Conservation (phyloP, 2,888 invertebrate species). For the Neoitamus cyanurus region DNA sequence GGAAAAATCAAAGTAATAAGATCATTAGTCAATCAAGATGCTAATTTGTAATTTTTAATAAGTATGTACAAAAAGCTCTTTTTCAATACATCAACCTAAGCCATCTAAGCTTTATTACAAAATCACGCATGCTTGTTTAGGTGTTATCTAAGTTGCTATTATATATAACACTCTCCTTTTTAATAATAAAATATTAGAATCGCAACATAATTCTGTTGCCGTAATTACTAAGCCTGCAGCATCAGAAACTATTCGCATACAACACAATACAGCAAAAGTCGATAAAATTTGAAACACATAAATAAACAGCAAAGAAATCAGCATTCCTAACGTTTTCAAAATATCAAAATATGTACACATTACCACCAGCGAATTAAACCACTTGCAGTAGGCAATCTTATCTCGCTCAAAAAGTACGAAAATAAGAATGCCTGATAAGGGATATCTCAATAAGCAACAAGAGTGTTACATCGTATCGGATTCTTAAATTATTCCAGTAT, state of each 20-base stretch:
- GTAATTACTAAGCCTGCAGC: no score
- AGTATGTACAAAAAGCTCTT: no score
- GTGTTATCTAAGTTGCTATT: no score
- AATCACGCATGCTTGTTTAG: no score
- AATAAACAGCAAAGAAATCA: background rate
- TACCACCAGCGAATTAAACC: background rate
- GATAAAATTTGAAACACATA: background rate
- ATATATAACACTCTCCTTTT: no score
- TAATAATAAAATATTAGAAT: no score
- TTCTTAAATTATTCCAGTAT: background rate
- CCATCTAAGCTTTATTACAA: no score
- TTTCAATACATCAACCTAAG: no score
- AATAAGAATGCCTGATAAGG: slow-evolving; percentile 6
- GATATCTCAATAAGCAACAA: slow-evolving; percentile 16
- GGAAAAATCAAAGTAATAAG: no score
- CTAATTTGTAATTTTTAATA: no score
- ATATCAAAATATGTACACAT: background rate
- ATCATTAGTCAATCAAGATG: no score
- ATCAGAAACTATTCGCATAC: background rate
- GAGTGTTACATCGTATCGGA: background rate
- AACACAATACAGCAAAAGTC: background rate
- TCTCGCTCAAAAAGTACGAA: background rate
- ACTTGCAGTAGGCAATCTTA: background rate
- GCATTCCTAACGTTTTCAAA: background rate
- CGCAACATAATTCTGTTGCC: no score